phyloP scores from a whole-genome alignment of 2,113 vertebrate species.

The Silurus asotus region DNA sequence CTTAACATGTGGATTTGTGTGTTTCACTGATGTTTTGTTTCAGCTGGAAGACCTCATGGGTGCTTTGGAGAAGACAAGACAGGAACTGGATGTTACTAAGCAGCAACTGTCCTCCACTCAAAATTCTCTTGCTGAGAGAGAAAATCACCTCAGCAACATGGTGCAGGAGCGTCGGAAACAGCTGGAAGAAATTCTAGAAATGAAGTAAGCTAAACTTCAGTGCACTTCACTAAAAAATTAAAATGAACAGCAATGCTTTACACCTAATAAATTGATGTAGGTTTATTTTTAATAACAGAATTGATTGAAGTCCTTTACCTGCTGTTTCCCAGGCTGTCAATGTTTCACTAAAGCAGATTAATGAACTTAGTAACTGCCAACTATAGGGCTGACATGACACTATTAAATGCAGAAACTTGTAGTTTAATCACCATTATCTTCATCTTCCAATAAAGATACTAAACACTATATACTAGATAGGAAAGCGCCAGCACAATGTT shows the following conservation, averaged over 20 bases:
- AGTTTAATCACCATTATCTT: no score
- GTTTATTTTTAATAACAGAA: no score
- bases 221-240: background rate
- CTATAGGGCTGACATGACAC: no score
- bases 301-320: no score
- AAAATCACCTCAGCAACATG: constrained; percentile 85
- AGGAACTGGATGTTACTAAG: constrained; percentile 91
- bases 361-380: no score
- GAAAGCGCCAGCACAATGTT: no score
- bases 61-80: constrained; percentile 89
- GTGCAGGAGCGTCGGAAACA: constrained; percentile 88
- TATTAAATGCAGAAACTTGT: no score
- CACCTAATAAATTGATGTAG: background rate
- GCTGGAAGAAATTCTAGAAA: constrained; percentile 94
- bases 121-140: constrained; percentile 87
- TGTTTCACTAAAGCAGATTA: no score
- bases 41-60: constrained; percentile 95
- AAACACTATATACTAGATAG: no score
- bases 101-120: constrained; percentile 89
- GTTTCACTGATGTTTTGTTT: background rate
- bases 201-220: constrained; percentile 84
- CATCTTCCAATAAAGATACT: no score
- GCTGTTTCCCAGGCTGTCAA: no score
- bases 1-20: background rate
- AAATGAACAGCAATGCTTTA: background rate